These are phyloP conservation scores for Paradisaea rubra DNA, from an alignment of 2,113 vertebrate genomes.

Conservation along the genomic window DNA sequence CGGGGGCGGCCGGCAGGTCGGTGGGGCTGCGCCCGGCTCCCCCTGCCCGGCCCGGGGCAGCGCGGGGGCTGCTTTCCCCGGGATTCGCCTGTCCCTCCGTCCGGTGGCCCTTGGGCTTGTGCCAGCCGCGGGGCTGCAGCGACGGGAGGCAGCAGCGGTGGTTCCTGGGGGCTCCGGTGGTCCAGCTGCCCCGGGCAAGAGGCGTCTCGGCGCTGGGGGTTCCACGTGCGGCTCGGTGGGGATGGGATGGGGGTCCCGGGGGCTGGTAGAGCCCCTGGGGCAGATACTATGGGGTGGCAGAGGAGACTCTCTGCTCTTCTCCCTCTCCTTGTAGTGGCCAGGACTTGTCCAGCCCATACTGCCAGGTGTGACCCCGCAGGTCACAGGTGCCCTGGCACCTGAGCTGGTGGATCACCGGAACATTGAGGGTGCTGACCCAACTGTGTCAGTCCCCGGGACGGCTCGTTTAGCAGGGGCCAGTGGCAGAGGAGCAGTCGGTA, in stretches of 20 bases:
- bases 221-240: not conserved
- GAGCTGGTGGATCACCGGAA: not conserved
- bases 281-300: not conserved
- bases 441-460: not conserved
- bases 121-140: not conserved
- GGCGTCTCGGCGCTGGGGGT: not conserved
- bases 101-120: not conserved
- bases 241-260: not conserved
- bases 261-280: too few relatives aligned
- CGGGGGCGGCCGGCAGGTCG: constrained; percentile 13
- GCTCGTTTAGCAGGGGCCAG: not conserved
- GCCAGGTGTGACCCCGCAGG: not conserved
- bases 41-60: not conserved
- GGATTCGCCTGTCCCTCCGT: not conserved
- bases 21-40: not conserved
- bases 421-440: not conserved
- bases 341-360: not conserved
- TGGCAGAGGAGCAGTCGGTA: not conserved
- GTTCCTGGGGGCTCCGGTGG: not conserved
- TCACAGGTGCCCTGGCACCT: not conserved
- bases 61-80: not conserved
- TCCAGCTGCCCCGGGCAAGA: not conserved
- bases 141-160: not conserved
- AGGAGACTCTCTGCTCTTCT: not conserved
- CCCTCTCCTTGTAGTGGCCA: too few relatives aligned